A percentile compares a stretch with the other conserved stretches of the same genome.
Conservation (phyloP, 1,140 invertebrate genomes). For the Atta texana region DNA sequence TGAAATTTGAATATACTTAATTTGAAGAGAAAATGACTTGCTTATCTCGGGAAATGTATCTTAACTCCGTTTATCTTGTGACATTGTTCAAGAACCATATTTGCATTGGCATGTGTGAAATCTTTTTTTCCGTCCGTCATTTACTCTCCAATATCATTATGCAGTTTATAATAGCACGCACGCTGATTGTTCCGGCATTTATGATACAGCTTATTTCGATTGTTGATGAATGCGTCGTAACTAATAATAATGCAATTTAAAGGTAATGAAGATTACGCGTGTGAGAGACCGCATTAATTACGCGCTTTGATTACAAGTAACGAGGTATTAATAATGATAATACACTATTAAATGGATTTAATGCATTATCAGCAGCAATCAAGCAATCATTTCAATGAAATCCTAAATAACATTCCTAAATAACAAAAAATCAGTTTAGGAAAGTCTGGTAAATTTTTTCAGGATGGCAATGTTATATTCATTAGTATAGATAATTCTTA, state of each 20-base stretch:
- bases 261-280: constrained; percentile 7
- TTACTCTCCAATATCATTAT: constrained; percentile 7
- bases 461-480: neutral
- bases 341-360: neutral
- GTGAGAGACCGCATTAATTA: constrained; percentile 27
- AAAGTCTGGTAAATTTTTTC: neutral
- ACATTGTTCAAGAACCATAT: constrained; percentile 19
- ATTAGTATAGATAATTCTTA: neutral
- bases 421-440: constrained; percentile 1
- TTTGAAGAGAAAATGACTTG: neutral
- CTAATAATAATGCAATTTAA: constrained; percentile 12
- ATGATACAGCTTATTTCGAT: constrained; percentile 15
- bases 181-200: constrained; percentile 34
- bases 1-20: neutral
- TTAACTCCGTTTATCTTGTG: neutral
- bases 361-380: neutral
- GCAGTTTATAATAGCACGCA: neutral
- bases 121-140: neutral
- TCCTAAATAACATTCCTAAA: neutral
- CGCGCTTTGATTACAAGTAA: neutral
- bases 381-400: neutral
- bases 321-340: constrained; percentile 5
- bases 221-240: neutral
- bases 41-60: neutral
- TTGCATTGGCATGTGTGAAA: constrained; percentile 44